Evolutionary conservation across 1,140 invertebrate species (phyloP).

Genomic region (Aphelenchoides fujianensis): DNA sequence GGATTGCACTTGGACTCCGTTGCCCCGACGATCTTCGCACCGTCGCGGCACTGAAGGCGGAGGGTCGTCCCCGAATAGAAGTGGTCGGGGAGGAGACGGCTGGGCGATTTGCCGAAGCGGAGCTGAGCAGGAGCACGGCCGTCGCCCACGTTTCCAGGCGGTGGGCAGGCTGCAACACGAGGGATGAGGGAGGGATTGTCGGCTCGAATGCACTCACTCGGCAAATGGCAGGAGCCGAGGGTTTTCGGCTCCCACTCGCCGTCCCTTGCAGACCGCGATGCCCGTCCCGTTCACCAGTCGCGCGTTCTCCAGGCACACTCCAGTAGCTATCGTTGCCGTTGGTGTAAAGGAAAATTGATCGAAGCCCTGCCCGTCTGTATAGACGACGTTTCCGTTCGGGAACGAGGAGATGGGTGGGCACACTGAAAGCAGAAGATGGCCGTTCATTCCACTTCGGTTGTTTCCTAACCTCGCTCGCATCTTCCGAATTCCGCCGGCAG

Average conservation of each 20-base stretch:
- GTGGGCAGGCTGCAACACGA: constrained; percentile 8
- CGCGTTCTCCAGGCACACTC: background rate
- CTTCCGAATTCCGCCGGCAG: constrained; percentile 12
- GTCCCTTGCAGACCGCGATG: constrained; percentile 15
- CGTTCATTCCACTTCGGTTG: background rate
- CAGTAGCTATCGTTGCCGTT: constrained; percentile 23
- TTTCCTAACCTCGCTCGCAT: constrained; percentile 20
- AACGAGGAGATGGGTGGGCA: constrained; percentile 23
- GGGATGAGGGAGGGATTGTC: background rate
- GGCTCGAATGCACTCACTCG: background rate
- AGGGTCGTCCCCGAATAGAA: background rate
- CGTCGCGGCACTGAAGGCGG: background rate
- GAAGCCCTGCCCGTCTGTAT: constrained; percentile 22
- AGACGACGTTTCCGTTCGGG: background rate
- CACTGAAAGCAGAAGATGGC: no score
- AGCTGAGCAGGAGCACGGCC: background rate
- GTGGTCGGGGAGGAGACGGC: background rate
- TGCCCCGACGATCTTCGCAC: background rate
- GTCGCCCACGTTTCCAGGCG: background rate
- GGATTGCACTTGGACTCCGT: background rate
- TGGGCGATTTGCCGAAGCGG: background rate
- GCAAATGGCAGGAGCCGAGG: constrained; percentile 9
- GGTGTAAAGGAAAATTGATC: constrained; percentile 21
- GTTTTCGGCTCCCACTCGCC: constrained; percentile 9
- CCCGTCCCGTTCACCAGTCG: constrained; percentile 12